Base-by-base conservation (phyloP, 2,888 invertebrate species). In the Pterostichus madidus region DNA sequence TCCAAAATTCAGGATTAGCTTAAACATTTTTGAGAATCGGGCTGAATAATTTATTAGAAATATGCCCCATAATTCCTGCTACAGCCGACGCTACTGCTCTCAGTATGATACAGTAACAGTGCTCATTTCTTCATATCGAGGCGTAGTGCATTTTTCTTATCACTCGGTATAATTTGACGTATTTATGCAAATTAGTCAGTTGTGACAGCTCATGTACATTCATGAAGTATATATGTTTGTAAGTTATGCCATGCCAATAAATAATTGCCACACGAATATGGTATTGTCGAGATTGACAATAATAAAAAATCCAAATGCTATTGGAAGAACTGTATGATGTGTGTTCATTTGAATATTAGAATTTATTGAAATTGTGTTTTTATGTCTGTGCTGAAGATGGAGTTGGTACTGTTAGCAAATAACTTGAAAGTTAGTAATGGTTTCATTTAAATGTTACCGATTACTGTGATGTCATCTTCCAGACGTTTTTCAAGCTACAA, bases 121-220 rank as follows among this genome's bases (percentile, higher is more conserved):
- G 13, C 17, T 6, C 10, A n/a, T 49, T 75, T 39, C 68, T 68
- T 80, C 80, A 64, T 53, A 64, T 71, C 8, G 32, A 80, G 73
- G 73, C 53, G 80, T 68, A 56, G 53, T 56, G 73, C 52, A 71
- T 80, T 80, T 80, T 80, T 80, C 80, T 73, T 71, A 80, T 80
- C 80, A 80, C 73, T 53, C 35, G 24, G 73, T 73, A 80, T 80
- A 80, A 80, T 80, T 80, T 80, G 80, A 80, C 80, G 73, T 80
- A 73, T 80, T 80, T 80, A 80, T 80, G 73, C 39, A 73, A 73
- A 80, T 56, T 71, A 49, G 80, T 80, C 31, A 39, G 35, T 73
- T 80, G 39, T 80, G 80, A 71, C 68, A 71, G 68, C 68, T 46
- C 80, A 80, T 61, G 68, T 35, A 64, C 68, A 80, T 80, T 52